Evolutionary conservation across 2,888 invertebrate species (phyloP).

Genomic region (Callosobruchus maculatus): DNA sequence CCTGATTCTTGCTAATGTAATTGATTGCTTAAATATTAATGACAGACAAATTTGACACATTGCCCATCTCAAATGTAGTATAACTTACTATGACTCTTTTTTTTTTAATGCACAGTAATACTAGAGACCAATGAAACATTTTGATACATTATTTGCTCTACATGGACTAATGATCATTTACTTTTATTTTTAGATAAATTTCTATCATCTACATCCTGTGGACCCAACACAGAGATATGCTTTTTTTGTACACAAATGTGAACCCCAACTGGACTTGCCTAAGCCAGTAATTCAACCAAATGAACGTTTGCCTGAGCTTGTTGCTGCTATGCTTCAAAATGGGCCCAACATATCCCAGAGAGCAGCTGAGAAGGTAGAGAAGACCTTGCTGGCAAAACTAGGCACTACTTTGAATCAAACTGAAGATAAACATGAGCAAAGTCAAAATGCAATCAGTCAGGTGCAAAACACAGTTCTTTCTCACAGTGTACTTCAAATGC

Average conservation of each 20-base stretch:
- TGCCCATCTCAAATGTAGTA: no score
- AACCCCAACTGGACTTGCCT: conserved; percentile 40
- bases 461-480: neutral
- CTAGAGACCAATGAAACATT: no score
- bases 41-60: no score
- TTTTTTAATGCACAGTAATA: no score
- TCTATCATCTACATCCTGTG: conserved; percentile 43
- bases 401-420: conserved; percentile 11
- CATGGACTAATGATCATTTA: no score
- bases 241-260: conserved; percentile 45
- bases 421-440: conserved; percentile 9
- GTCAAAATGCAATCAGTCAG: neutral
- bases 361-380: conserved; percentile 25
- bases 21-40: no score
- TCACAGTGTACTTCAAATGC: neutral
- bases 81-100: no score
- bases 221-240: conserved; percentile 35
- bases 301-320: conserved; percentile 38
- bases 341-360: conserved; percentile 35
- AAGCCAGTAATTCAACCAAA: conserved; percentile 34
- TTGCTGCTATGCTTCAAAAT: conserved; percentile 43
- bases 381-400: conserved; percentile 15
- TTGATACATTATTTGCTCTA: no score
- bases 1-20: no score
- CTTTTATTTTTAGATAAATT: conserved; percentile 41